These are phyloP conservation scores for Elaphurus davidianus DNA, from an alignment of 2,113 vertebrate species.

Conservation along the genomic window DNA sequence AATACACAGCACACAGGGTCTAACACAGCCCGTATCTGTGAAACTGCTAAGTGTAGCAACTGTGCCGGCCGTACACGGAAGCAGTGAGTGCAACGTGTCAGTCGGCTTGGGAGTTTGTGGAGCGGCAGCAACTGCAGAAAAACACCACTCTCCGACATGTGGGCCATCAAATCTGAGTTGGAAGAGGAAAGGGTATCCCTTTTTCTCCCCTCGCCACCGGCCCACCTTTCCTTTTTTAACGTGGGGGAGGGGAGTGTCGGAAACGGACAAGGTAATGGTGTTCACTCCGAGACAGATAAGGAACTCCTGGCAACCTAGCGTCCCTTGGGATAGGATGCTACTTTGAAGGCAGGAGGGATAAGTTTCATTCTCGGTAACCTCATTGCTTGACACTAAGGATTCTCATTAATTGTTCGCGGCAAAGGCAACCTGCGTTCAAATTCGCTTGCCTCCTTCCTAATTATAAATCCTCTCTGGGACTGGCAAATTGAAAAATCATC, in stretches of 20 bases:
- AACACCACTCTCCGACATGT: not conserved
- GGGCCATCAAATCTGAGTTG: not conserved
- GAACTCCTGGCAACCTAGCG: not conserved
- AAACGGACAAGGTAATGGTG: not conserved
- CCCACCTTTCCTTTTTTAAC: accelerated
- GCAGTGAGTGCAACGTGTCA: slow-evolving; percentile 74
- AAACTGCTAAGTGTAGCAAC: not conserved
- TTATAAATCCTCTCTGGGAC: not conserved
- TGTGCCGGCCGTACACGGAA: slow-evolving; percentile 59
- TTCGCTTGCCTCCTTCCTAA: not conserved
- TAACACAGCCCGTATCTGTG: not conserved
- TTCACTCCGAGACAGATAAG: not conserved
- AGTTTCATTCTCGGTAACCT: slow-evolving; percentile 22
- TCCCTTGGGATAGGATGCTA: slow-evolving; percentile 32
- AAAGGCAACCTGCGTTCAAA: not conserved
- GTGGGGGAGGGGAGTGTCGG: not conserved
- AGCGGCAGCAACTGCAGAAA: not conserved
- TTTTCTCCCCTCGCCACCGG: not conserved
- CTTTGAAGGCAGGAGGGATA: not conserved
- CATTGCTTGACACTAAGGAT: not conserved
- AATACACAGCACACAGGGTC: not conserved
- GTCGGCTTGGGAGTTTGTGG: slow-evolving; percentile 5
- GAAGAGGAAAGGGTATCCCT: not conserved
- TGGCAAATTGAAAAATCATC: not conserved
- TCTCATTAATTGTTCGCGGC: not conserved